phyloP scores from a whole-genome alignment of 1,140 invertebrate species.

The Latrodectus geometricus region DNA sequence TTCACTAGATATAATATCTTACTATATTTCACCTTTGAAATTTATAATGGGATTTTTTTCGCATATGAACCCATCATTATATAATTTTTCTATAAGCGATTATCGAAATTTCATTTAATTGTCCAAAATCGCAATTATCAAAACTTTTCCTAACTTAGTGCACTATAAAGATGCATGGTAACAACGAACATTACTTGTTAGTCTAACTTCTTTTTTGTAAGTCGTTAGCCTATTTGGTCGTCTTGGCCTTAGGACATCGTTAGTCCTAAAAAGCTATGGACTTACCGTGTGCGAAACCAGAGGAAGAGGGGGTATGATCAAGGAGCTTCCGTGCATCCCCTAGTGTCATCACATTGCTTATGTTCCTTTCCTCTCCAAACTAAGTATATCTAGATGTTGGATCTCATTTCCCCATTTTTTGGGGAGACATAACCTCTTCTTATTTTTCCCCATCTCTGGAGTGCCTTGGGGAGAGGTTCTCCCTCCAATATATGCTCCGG shows the following conservation, averaged over 20 bases:
- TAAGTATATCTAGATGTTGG: background rate
- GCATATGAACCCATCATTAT: no score
- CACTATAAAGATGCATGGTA: background rate
- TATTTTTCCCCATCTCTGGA: slow-evolving; percentile 5
- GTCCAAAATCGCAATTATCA: no score
- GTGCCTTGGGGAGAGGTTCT: background rate
- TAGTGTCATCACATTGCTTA: background rate
- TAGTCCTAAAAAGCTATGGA: slow-evolving; percentile 25
- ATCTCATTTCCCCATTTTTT: background rate
- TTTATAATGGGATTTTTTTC: no score
- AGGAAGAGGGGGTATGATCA: background rate
- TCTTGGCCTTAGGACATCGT: slow-evolving; percentile 32
- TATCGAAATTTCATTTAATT: no score
- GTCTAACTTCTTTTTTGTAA: background rate
- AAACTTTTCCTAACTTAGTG: no score
- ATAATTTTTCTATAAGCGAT: no score
- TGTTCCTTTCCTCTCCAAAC: background rate
- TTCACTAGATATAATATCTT: no score
- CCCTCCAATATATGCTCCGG: background rate
- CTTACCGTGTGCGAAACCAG: slow-evolving; percentile 24
- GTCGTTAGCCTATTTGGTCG: slow-evolving; percentile 44
- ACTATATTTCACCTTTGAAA: no score
- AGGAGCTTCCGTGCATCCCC: background rate
- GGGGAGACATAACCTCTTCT: background rate
- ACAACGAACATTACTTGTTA: background rate